Evolutionary conservation across 2,797 vertebrate genomes (phyloP).

Genomic region (Gobio occitaniae): DNA sequence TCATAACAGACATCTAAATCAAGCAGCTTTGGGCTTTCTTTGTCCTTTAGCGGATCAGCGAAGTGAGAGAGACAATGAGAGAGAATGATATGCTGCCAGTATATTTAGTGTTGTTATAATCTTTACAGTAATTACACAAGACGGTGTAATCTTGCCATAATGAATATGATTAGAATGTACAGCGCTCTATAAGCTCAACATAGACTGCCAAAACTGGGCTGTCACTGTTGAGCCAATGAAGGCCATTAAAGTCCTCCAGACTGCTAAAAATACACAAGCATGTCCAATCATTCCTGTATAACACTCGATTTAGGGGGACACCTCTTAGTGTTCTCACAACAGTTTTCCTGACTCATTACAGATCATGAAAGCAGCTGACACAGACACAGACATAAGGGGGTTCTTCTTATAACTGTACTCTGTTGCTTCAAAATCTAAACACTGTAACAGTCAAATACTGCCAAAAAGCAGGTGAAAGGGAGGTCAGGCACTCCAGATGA

Average conservation of each 20-base stretch:
- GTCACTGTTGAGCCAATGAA: slow-evolving; percentile 10
- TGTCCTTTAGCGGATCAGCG: slow-evolving; percentile 39
- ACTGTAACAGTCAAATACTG: slow-evolving; percentile 8
- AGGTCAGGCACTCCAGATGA: slow-evolving; percentile 7
- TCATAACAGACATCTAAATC: slow-evolving; percentile 44
- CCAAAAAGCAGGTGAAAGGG: slow-evolving; percentile 11
- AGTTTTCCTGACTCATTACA: slow-evolving; percentile 16
- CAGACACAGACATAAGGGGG: neutral
- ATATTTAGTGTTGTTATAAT: slow-evolving; percentile 40
- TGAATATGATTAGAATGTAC: slow-evolving; percentile 43
- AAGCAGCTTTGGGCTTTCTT: slow-evolving; percentile 40
- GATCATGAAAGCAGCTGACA: slow-evolving; percentile 16
- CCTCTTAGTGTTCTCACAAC: slow-evolving; percentile 9
- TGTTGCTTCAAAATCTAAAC: neutral
- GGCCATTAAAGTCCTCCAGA: slow-evolving; percentile 15
- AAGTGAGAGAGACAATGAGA: slow-evolving; percentile 45
- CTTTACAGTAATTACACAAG: slow-evolving; percentile 36
- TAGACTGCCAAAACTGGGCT: slow-evolving; percentile 33
- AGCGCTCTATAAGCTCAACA: slow-evolving; percentile 6
- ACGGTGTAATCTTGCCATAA: slow-evolving; percentile 39
- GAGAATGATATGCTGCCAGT: slow-evolving; percentile 48
- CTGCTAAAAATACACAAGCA: slow-evolving; percentile 15
- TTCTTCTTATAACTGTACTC: slow-evolving; percentile 1
- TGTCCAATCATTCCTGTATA: neutral
- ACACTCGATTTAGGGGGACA: slow-evolving; percentile 19